phyloP scores from a whole-genome alignment of 92 coral and sea anemone species.

The Pocillopora meandrina region DNA sequence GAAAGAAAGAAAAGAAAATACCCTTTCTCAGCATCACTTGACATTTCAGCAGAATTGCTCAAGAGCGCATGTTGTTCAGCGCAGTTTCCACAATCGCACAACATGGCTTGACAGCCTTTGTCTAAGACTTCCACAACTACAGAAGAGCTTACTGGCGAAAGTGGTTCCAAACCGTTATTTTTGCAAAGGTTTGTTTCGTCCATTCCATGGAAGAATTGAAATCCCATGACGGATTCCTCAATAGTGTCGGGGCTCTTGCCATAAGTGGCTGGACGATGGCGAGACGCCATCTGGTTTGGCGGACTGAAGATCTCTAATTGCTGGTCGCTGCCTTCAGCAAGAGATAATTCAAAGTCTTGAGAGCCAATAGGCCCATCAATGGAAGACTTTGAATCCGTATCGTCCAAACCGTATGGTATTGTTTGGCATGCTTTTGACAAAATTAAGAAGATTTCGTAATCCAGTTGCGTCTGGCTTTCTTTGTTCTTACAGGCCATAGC shows the following conservation, averaged over 20 bases:
- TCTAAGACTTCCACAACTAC: conserved; percentile 6
- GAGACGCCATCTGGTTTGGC: neutral
- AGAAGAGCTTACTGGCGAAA: neutral
- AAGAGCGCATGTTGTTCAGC: conserved; percentile 9
- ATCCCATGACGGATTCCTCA: conserved; percentile 5
- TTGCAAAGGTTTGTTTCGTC: neutral
- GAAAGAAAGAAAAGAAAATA: neutral
- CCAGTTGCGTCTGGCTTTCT: conserved; percentile 30
- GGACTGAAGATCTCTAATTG: neutral
- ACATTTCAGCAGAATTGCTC: neutral
- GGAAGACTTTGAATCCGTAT: neutral
- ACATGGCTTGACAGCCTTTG: conserved; percentile 23
- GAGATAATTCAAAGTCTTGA: neutral
- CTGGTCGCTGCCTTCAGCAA: neutral
- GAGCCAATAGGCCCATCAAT: neutral
- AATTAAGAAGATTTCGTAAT: neutral
- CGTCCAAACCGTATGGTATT: conserved; percentile 2
- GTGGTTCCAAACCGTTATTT: neutral
- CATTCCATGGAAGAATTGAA: neutral
- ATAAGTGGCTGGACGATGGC: conserved; percentile 18
- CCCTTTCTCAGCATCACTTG: conserved; percentile 26
- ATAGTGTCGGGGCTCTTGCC: conserved; percentile 7
- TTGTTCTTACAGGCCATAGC: neutral
- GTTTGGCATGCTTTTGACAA: conserved; percentile 29
- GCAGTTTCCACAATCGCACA: conserved; percentile 31